Conservation (phyloP, 2,797 vertebrate genomes). For the Aldrovandia affinis region DNA sequence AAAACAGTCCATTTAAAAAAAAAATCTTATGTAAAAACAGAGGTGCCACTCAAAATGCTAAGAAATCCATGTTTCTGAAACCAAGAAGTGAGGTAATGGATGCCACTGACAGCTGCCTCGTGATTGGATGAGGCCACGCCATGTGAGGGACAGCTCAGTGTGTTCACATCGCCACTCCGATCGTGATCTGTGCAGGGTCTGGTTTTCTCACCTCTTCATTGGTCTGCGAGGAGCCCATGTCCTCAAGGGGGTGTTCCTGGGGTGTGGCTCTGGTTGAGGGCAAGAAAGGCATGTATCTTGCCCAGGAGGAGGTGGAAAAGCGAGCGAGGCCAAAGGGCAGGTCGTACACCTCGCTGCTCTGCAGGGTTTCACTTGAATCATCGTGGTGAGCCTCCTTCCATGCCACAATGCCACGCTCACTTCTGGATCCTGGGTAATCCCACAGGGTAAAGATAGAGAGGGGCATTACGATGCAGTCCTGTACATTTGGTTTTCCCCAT, state of each 20-base stretch:
- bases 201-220: constrained; percentile 54
- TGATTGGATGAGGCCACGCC: neutral
- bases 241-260: constrained; percentile 34
- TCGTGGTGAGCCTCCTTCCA: constrained; percentile 81
- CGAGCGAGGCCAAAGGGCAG: constrained; percentile 85
- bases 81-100: neutral
- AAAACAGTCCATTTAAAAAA: constrained; percentile 3
- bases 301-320: constrained; percentile 72
- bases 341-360: constrained; percentile 78
- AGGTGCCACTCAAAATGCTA: neutral
- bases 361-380: constrained; percentile 61
- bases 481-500: neutral
- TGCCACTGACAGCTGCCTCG: neutral
- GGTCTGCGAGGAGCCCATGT: constrained; percentile 47
- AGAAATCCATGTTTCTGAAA: neutral
- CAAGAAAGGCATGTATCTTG: constrained; percentile 81
- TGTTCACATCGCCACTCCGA: constrained; percentile 59
- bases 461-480: neutral
- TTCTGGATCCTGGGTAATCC: constrained; percentile 77
- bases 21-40: neutral
- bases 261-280: constrained; percentile 62
- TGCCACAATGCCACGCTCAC: constrained; percentile 83
- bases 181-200: constrained; percentile 58
- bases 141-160: neutral
- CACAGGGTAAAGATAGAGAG: neutral